Conservation (phyloP, 2,888 invertebrate species). For the Antitype chi region DNA sequence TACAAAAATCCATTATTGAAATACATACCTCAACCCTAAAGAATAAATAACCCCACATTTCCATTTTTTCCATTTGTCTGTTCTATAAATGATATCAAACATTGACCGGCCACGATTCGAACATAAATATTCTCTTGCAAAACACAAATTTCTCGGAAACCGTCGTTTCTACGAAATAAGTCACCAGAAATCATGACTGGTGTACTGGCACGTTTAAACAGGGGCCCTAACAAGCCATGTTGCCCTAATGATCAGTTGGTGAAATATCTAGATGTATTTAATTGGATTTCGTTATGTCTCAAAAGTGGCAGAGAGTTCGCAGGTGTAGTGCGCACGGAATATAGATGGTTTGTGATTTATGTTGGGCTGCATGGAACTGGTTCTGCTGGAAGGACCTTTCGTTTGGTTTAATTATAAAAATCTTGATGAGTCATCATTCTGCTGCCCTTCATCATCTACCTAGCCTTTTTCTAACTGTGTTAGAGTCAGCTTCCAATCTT, state of each 20-base stretch:
- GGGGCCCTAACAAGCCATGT: constrained; percentile 80
- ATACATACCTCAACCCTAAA: not conserved
- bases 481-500: too few relatives aligned
- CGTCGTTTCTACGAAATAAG: constrained; percentile 68
- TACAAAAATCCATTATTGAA: constrained; percentile 6
- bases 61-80: constrained; percentile 38
- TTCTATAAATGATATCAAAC: constrained; percentile 50
- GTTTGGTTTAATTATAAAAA: not conserved
- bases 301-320: constrained; percentile 77
- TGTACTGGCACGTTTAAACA: constrained; percentile 78
- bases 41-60: constrained; percentile 24
- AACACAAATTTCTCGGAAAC: constrained; percentile 68
- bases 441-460: not conserved
- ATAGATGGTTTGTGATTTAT: constrained; percentile 86
- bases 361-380: constrained; percentile 27
- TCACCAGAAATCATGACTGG: constrained; percentile 76
- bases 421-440: not conserved
- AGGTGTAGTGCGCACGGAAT: constrained; percentile 84
- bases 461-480: too few relatives aligned
- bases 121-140: constrained; percentile 60
- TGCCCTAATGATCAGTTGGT: constrained; percentile 83
- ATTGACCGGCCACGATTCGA: constrained; percentile 45
- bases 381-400: constrained; percentile 47
- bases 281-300: constrained; percentile 85
- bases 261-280: constrained; percentile 89